These are phyloP conservation scores for Crypturellus tataupa DNA, from an alignment of 2,797 vertebrate species.

Conservation along the genomic window DNA sequence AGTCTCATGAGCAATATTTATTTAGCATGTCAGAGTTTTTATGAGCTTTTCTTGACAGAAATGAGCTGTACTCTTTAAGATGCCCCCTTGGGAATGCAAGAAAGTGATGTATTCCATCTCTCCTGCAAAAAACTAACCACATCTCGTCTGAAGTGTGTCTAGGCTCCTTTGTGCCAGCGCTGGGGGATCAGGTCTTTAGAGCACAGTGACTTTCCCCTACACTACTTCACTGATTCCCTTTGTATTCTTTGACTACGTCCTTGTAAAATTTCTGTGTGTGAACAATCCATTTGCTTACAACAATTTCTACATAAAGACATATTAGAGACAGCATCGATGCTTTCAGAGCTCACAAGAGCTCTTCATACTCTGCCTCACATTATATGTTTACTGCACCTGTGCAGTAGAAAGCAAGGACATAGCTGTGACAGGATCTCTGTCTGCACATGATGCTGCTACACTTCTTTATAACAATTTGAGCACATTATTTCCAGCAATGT, in stretches of 20 bases:
- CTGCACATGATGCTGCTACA: background rate
- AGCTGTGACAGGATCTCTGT: background rate
- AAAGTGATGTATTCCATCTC: background rate
- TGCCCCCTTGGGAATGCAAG: background rate
- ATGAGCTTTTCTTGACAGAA: conserved; percentile 1
- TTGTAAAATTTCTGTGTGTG: background rate
- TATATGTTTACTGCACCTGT: background rate
- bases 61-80: background rate
- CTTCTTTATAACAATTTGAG: background rate
- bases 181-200: background rate
- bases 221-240: background rate
- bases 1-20: background rate
- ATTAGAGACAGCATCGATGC: background rate
- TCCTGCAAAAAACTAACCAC: background rate
- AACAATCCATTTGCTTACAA: background rate
- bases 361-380: background rate
- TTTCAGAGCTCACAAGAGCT: background rate
- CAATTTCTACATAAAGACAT: background rate
- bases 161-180: background rate
- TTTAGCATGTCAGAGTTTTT: background rate
- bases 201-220: background rate
- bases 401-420: background rate
- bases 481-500: background rate
- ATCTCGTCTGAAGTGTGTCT: background rate
- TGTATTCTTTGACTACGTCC: background rate